Evolutionary conservation across 2,113 vertebrate genomes (phyloP).

Genomic region (Eptesicus fuscus): DNA sequence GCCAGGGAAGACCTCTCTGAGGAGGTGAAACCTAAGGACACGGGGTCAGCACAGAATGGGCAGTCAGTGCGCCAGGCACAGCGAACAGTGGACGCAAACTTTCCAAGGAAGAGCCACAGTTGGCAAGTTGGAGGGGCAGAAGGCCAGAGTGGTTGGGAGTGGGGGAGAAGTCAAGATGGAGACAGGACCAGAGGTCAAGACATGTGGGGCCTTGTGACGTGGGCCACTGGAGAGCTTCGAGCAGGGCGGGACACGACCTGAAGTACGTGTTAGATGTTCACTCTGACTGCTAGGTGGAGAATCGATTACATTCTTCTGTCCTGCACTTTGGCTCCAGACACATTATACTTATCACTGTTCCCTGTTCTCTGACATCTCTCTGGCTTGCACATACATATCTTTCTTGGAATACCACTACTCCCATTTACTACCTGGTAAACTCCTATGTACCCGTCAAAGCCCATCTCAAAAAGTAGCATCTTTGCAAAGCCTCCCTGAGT

Average conservation of each 20-base stretch:
- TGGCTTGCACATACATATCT: background rate
- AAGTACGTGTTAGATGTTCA: background rate
- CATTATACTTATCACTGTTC: background rate
- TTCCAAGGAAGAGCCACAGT: background rate
- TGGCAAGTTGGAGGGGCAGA: background rate
- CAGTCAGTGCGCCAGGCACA: background rate
- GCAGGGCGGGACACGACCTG: background rate
- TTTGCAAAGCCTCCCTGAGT: background rate
- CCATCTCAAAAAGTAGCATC: background rate
- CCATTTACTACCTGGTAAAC: background rate
- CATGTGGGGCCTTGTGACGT: fast-evolving
- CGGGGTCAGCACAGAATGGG: fast-evolving
- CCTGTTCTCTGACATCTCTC: background rate
- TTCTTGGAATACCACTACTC: background rate
- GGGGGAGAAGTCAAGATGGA: background rate
- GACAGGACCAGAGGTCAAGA: background rate
- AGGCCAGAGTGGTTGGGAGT: background rate
- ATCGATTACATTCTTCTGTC: background rate
- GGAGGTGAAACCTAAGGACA: background rate
- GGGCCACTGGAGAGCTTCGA: background rate
- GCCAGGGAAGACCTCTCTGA: background rate
- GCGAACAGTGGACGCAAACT: background rate
- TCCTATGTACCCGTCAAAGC: background rate
- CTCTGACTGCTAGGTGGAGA: background rate
- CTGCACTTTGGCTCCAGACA: background rate